phyloP scores from a whole-genome alignment of 2,797 vertebrate genomes.

The Corythornis leucogaster region DNA sequence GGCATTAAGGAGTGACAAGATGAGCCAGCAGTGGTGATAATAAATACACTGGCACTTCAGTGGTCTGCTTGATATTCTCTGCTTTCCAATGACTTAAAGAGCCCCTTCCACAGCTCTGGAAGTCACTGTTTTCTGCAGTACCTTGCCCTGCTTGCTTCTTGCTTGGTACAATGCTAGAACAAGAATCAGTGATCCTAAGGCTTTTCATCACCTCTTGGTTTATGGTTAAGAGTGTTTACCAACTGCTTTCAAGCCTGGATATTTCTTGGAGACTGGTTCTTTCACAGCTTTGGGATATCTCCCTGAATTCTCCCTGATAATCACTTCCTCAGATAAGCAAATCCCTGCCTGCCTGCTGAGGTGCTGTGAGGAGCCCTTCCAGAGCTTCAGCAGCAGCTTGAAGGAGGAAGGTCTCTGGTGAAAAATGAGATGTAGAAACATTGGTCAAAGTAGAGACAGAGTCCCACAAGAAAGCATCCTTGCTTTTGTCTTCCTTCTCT shows the following conservation, averaged over 20 bases:
- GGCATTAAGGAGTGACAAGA: too few species aligned
- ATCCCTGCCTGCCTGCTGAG: background rate
- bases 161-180: background rate
- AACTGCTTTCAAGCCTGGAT: background rate
- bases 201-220: background rate
- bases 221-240: background rate
- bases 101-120: background rate
- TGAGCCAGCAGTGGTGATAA: too few species aligned
- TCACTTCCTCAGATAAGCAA: background rate
- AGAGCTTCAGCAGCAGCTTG: background rate
- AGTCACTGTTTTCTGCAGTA: background rate
- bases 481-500: conserved; percentile 2
- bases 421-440: background rate
- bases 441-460: background rate
- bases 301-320: background rate
- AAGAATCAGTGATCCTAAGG: background rate
- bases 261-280: background rate
- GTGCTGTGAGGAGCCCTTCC: background rate
- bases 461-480: background rate
- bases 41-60: too few species aligned
- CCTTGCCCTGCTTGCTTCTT: background rate
- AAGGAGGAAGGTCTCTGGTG: background rate
- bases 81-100: too few species aligned
- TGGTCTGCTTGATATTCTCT: too few species aligned
- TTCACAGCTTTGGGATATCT: background rate